These are phyloP conservation scores for Rhopalosiphum padi DNA, from an alignment of 1,140 invertebrate genomes.

Conservation along the genomic window DNA sequence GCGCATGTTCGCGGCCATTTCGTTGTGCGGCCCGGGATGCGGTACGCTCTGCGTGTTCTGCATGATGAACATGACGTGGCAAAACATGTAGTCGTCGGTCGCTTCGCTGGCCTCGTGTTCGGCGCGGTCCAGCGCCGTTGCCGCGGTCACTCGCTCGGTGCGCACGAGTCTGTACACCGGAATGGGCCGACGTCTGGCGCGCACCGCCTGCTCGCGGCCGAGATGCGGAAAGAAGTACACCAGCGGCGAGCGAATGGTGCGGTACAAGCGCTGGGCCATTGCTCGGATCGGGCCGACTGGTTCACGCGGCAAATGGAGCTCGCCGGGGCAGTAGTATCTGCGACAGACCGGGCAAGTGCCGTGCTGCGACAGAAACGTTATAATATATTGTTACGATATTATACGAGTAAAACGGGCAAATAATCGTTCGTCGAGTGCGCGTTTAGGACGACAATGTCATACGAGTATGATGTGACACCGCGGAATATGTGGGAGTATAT, in stretches of 20 bases:
- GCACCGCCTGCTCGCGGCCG: fast-evolving
- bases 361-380: neutral
- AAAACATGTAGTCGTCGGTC: neutral
- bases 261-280: neutral
- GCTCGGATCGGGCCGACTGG: neutral
- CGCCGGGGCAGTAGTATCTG: neutral
- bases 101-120: no score
- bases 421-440: no score
- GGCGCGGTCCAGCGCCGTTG: neutral
- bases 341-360: neutral
- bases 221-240: neutral
- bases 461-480: no score
- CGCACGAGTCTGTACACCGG: neutral
- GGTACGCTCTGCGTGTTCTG: neutral
- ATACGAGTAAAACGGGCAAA: no score
- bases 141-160: neutral
- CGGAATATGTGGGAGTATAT: no score
- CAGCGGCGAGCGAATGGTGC: neutral
- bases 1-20: neutral
- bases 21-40: neutral
- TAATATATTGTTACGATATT: no score
- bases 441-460: no score
- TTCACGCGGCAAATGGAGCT: neutral
- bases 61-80: neutral
- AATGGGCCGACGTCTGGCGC: fast-evolving